A percentile compares a stretch with the other conserved stretches of the same genome.
Conservation (phyloP, 1,140 invertebrate genomes). For the Drosophila chauvacae region DNA sequence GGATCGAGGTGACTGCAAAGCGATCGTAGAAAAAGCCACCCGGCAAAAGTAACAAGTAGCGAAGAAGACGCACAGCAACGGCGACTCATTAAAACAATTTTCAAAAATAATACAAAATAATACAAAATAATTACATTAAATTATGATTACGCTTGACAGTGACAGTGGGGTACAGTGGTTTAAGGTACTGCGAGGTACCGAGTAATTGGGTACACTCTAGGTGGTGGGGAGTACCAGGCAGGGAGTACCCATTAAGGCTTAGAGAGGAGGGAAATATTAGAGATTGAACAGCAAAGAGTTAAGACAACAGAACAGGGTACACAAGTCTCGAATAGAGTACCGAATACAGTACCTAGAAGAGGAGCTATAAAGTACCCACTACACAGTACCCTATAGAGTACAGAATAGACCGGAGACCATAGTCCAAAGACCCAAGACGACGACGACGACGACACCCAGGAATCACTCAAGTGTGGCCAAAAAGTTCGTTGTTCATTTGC, state of each 20-base stretch:
- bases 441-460: conserved; percentile 69
- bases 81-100: conserved; percentile 82
- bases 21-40: conserved; percentile 46
- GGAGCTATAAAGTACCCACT: neutral
- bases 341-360: neutral
- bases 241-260: conserved; percentile 35
- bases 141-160: conserved; percentile 83
- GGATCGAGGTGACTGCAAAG: conserved; percentile 72
- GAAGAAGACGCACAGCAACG: conserved; percentile 21
- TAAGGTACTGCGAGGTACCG: neutral
- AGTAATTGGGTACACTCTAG: neutral
- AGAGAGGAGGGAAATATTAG: conserved; percentile 23
- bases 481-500: conserved; percentile 80
- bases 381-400: neutral
- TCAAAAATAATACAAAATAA: conserved; percentile 83
- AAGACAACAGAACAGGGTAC: no score
- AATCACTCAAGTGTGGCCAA: conserved; percentile 78
- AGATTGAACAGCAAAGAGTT: conserved; percentile 13
- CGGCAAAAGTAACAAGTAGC: conserved; percentile 16
- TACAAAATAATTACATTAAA: conserved; percentile 84
- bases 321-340: conserved; percentile 2
- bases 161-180: conserved; percentile 78
- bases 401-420: conserved; percentile 4
- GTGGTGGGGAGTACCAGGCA: neutral
- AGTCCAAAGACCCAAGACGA: conserved; percentile 32